A percentile compares a stretch with the other conserved stretches of the same genome.
These are phyloP conservation scores for Hypsopygia costalis DNA, from an alignment of 2,888 invertebrate species.

Conservation along the genomic window DNA sequence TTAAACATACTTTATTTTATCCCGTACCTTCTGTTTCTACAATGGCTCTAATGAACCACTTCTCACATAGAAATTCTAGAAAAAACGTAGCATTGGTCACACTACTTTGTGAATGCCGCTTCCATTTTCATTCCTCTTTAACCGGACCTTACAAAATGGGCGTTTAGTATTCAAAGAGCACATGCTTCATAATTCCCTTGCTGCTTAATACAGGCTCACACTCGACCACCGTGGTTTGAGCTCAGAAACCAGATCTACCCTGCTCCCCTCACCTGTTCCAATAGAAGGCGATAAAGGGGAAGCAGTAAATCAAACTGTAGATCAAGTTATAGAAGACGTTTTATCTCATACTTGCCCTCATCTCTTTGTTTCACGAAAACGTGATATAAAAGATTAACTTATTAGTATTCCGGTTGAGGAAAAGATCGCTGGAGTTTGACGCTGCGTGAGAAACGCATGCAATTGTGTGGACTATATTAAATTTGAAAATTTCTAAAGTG, in stretches of 20 bases:
- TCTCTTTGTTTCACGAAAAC: conserved; percentile 76
- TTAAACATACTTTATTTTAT: too few species aligned
- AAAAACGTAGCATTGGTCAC: conserved; percentile 49
- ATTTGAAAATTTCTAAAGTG: conserved; percentile 3
- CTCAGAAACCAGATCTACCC: conserved; percentile 41
- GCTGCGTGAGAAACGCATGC: conserved; percentile 50
- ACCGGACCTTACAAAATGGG: conserved; percentile 51
- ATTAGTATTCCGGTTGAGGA: conserved; percentile 70
- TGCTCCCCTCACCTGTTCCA: conserved; percentile 23
- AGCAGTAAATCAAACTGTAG: conserved; percentile 29
- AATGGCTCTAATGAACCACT: conserved; percentile 27
- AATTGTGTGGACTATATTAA: conserved; percentile 21
- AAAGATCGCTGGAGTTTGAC: conserved; percentile 47
- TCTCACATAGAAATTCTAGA: conserved; percentile 55
- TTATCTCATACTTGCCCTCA: conserved; percentile 64
- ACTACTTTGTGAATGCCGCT: conserved; percentile 43
- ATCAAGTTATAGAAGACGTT: conserved; percentile 44
- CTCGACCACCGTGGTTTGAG: conserved; percentile 58
- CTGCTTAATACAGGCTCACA: conserved; percentile 69
- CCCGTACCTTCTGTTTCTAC: conserved; percentile 20
- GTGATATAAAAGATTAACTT: conserved; percentile 78
- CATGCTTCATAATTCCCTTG: conserved; percentile 73
- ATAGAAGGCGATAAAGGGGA: conserved; percentile 19
- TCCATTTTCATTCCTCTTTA: conserved; percentile 30
- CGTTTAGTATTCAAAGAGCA: conserved; percentile 74